phyloP scores from a whole-genome alignment of 2,888 invertebrate species.

The Tethea ocularis region DNA sequence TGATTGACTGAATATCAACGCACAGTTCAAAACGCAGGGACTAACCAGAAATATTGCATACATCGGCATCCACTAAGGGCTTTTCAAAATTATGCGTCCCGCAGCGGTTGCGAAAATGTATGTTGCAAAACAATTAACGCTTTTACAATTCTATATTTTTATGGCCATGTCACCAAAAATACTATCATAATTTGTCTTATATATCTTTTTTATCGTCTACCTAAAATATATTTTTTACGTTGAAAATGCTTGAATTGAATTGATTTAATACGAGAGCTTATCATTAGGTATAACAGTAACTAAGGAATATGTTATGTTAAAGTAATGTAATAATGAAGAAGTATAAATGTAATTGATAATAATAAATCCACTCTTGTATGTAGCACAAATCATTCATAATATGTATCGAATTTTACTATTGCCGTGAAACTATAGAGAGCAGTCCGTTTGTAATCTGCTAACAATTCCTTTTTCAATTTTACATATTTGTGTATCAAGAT shows the following conservation, averaged over 20 bases:
- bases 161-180: neutral
- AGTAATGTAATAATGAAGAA: conserved; percentile 23
- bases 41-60: too few species aligned
- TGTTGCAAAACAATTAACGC: conserved; percentile 8
- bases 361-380: conserved; percentile 30
- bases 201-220: neutral
- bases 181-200: neutral
- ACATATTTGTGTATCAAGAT: neutral
- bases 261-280: conserved; percentile 36
- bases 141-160: conserved; percentile 5
- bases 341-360: conserved; percentile 27
- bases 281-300: conserved; percentile 27
- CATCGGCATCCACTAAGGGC: too few species aligned
- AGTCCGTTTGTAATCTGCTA: too few species aligned
- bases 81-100: too few species aligned
- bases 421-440: neutral
- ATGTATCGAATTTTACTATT: neutral
- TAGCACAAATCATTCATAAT: conserved; percentile 23
- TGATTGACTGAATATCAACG: too few species aligned
- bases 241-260: conserved; percentile 21
- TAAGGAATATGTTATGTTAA: conserved; percentile 27
- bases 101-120: conserved; percentile 21
- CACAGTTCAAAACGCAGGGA: too few species aligned
- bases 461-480: neutral
- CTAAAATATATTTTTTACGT: neutral